Evolutionary conservation across 1,140 invertebrate genomes (phyloP), one percentile per base, ranked within the genome.

Genomic region (Drosophila subpulchrella): DNA sequence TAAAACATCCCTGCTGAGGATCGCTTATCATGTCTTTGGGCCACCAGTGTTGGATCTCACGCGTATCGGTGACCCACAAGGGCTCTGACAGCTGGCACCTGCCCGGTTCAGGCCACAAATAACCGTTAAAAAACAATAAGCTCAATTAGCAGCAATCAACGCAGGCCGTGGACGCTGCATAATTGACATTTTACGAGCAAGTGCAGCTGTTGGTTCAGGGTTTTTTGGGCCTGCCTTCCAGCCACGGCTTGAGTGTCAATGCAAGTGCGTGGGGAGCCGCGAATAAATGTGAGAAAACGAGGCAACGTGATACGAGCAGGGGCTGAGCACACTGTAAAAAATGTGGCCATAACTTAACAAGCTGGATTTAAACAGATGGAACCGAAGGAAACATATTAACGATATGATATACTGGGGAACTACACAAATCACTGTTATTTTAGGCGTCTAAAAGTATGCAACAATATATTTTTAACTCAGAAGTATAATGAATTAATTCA

Each of bases 71-170:
- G 38, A 39, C 74, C 46, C 10, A 38, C 38, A 30, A 53, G 51
- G 71, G 51, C 53, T 50, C 44, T 39, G 47, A 51, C 38, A 62
- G 63, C 55, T 78, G 66, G 75, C 84, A 88, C 63, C 72, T 83
- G 84, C 61, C 48, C 46, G 39, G 17, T 42, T 38, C 12, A 24
- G 57, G 61, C 44, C 44, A 59, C 68, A 70, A 70, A 54, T 42
- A 74, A 78, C 62, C 76, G 79, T 89, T 80, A 79, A 82, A 85
- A 88, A 71, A 89, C 80, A 88, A 86, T 88, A 79, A 80, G 72
- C 75, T 84, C 84, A 89, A 89, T 88, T 88, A 89, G 57, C 72
- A 62, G 75, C 67, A 75, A 89, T 77, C 81, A 74, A 83, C 59
- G 60, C 58, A 58, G 50, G 47, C 57, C 30, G 34, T 46, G 68